Percentiles rank a stretch among this genome's conserved stretches.
Conservation (phyloP, 2,888 invertebrate species). For the Exephanes ischioxanthus region DNA sequence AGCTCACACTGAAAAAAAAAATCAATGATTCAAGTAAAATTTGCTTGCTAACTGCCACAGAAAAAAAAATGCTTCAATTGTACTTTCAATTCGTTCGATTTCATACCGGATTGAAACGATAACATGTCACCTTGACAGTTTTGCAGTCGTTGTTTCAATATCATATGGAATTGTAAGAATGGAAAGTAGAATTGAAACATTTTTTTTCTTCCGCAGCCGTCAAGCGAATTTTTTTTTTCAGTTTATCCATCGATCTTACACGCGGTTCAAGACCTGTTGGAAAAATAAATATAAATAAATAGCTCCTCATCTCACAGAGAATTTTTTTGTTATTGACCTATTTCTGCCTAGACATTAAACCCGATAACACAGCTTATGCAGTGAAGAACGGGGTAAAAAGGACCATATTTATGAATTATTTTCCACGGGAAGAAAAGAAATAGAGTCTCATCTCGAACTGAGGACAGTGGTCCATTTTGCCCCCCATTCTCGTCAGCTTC, state of each 20-base stretch:
- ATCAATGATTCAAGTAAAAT: too few relatives aligned
- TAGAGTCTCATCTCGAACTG: not conserved
- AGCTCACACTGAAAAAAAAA: not conserved
- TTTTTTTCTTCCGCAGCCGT: too few relatives aligned
- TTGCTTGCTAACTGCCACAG: too few relatives aligned
- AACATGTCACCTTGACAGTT: too few relatives aligned
- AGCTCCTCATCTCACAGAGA: not conserved
- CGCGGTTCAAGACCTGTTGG: not conserved
- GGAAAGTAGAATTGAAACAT: too few relatives aligned
- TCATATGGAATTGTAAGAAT: too few relatives aligned
- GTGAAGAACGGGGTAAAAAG: not conserved
- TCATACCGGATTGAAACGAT: too few relatives aligned
- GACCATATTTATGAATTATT: not conserved
- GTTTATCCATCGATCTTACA: not conserved
- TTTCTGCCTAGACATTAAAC: not conserved
- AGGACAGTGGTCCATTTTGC: not conserved
- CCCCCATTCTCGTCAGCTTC: too few relatives aligned
- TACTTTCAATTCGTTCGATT: too few relatives aligned
- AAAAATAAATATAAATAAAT: not conserved
- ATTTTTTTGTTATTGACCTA: not conserved
- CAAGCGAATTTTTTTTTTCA: too few relatives aligned
- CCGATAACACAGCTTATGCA: not conserved
- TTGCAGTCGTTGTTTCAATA: too few relatives aligned
- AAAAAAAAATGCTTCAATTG: too few relatives aligned
- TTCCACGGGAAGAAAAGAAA: not conserved